These are phyloP conservation scores for Gastrophysa polygoni DNA, from an alignment of 2,888 invertebrate genomes.

Conservation along the genomic window DNA sequence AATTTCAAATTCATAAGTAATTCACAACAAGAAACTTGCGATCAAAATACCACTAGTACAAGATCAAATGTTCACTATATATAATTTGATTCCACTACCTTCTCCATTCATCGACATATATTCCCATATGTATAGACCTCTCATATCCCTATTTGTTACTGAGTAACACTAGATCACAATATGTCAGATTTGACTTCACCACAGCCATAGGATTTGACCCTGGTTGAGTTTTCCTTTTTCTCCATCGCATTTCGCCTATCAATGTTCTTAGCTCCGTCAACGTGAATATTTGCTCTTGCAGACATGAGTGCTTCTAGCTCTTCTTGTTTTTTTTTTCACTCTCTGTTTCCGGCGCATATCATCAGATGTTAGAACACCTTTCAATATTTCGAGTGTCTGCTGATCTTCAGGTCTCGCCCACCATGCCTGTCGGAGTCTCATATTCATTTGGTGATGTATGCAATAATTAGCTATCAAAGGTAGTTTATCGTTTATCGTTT, in stretches of 20 bases:
- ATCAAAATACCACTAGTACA: no score
- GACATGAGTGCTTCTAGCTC: not conserved
- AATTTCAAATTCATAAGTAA: no score
- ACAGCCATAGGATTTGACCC: not conserved
- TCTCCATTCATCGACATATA: no score
- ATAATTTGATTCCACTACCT: no score
- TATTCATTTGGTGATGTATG: not conserved
- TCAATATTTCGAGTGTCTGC: not conserved
- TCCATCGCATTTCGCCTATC: not conserved
- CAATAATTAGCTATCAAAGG: not conserved
- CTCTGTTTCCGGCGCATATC: not conserved
- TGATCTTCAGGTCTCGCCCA: slow-evolving; percentile 3
- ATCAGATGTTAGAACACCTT: not conserved
- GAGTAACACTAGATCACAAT: no score
- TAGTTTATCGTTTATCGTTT: not conserved
- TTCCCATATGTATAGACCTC: no score
- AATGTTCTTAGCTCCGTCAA: not conserved
- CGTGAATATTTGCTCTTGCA: not conserved
- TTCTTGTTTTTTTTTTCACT: not conserved
- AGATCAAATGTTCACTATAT: no score
- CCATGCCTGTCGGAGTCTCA: not conserved
- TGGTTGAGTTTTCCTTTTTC: not conserved
- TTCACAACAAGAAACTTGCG: no score
- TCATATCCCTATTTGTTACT: no score
- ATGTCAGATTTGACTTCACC: no score